phyloP scores from a whole-genome alignment of 2,797 vertebrate species.

The Linurgus olivaceus region DNA sequence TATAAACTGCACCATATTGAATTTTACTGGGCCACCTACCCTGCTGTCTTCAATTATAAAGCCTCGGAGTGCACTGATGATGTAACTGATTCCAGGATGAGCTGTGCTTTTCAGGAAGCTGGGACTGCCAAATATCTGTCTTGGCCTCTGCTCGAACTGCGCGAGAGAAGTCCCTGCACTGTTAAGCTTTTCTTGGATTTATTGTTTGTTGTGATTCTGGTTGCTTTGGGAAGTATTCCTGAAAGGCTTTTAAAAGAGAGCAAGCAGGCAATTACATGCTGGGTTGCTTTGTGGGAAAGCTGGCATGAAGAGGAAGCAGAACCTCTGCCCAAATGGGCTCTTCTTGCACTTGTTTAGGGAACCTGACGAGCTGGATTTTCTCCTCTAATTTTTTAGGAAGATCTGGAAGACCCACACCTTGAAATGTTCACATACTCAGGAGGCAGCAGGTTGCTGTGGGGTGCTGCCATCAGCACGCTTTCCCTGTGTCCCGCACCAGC shows the following conservation, averaged over 20 bases:
- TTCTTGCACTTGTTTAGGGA: not conserved
- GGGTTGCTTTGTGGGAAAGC: not conserved
- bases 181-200: conserved; percentile 18
- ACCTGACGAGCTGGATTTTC: not conserved
- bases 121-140: conserved; percentile 23
- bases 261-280: not conserved
- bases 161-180: not conserved
- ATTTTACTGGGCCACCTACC: conserved; percentile 50
- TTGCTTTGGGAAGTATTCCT: conserved; percentile 18
- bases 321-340: not conserved
- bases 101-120: conserved; percentile 19
- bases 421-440: not conserved
- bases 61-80: not conserved
- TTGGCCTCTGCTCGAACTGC: not conserved
- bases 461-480: not conserved
- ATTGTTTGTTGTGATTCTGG: conserved; percentile 8
- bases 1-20: not conserved
- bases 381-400: not conserved
- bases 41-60: conserved; percentile 16
- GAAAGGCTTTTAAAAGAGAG: conserved; percentile 31
- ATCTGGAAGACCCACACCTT: not conserved
- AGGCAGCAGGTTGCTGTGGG: not conserved
- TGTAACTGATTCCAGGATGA: conserved; percentile 42
- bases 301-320: not conserved
- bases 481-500: accelerated